Percentiles rank a stretch among this genome's conserved stretches.
Conservation (phyloP, 2,113 vertebrate species). For the Anas platyrhynchos region DNA sequence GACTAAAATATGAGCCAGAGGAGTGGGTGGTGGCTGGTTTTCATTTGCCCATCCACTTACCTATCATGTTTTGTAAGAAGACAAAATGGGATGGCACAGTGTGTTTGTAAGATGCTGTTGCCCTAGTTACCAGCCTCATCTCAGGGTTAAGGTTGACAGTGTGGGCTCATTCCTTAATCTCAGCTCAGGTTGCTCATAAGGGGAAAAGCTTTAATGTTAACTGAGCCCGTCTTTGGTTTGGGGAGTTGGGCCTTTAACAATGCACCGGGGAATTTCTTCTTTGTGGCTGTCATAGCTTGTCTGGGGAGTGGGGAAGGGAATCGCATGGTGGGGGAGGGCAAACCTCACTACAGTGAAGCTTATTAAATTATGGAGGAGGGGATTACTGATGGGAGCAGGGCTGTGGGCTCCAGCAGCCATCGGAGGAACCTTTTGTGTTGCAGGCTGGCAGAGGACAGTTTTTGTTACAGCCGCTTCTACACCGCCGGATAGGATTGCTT, state of each 20-base stretch:
- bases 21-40: not conserved
- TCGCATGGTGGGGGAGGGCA: not conserved
- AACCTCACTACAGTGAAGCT: not conserved
- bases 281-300: constrained; percentile 9
- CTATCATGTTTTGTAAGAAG: constrained; percentile 6
- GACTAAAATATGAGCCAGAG: not conserved
- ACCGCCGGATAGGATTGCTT: not conserved
- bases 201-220: constrained; percentile 59
- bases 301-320: not conserved
- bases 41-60: not conserved
- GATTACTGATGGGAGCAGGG: constrained; percentile 36
- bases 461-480: not conserved
- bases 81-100: not conserved
- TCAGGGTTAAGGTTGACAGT: constrained; percentile 64
- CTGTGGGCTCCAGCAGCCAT: not conserved
- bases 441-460: constrained; percentile 5
- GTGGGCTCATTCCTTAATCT: constrained; percentile 63
- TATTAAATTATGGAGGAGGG: constrained; percentile 57
- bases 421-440: constrained; percentile 5
- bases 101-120: constrained; percentile 54
- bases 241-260: constrained; percentile 55
- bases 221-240: constrained; percentile 51
- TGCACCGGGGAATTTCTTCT: constrained; percentile 23
- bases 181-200: constrained; percentile 59
- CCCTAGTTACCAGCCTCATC: constrained; percentile 61